A percentile compares a stretch with the other conserved stretches of the same genome.
These are phyloP conservation scores for Corynorhinus townsendii DNA, from an alignment of 2,113 vertebrate species.

Conservation along the genomic window DNA sequence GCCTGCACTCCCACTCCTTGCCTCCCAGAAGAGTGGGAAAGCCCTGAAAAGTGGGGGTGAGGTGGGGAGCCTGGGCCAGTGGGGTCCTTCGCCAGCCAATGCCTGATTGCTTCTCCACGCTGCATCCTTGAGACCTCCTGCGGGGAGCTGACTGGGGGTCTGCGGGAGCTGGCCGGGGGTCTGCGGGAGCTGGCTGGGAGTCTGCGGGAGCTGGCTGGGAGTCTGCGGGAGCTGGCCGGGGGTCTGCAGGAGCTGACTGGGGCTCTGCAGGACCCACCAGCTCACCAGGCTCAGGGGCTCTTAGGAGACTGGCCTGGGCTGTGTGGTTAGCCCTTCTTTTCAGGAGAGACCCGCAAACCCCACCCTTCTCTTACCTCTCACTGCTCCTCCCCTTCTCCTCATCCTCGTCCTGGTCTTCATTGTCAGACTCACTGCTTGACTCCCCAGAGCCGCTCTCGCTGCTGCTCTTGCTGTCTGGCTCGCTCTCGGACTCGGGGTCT, in stretches of 20 bases:
- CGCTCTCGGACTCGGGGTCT: constrained; percentile 89
- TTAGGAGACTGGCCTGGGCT: neutral
- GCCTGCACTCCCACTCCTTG: neutral
- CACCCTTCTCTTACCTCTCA: constrained; percentile 78
- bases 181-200: no score
- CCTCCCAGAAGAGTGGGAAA: neutral
- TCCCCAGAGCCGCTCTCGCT: constrained; percentile 80
- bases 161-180: neutral
- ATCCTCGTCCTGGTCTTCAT: constrained; percentile 83
- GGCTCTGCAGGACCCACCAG: neutral
- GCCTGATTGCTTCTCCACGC: neutral
- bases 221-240: no score
- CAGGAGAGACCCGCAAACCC: neutral
- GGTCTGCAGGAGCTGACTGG: neutral
- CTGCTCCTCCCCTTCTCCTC: constrained; percentile 85
- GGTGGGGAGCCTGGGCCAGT: neutral
- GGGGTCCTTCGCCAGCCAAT: neutral
- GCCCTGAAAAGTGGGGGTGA: neutral
- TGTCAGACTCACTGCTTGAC: constrained; percentile 81
- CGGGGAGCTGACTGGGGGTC: neutral
- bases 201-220: no score
- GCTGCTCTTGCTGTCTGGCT: constrained; percentile 81
- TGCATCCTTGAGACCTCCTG: no score
- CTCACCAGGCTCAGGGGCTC: neutral
- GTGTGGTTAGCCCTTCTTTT: neutral